phyloP scores from a whole-genome alignment of 2,888 invertebrate genomes.

The Drosophila prostipennis region DNA sequence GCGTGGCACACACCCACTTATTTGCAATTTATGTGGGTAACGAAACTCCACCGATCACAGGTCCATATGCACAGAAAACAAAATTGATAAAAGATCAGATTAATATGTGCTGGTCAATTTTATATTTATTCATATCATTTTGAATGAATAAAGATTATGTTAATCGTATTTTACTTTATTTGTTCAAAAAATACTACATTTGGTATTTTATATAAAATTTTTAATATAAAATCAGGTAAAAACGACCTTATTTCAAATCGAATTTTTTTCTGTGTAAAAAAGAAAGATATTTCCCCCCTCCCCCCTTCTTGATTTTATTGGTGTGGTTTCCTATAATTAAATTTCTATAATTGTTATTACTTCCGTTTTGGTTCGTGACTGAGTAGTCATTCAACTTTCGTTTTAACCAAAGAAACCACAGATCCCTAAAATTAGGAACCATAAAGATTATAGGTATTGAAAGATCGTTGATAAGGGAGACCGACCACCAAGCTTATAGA shows the following conservation, averaged over 20 bases:
- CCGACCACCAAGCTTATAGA: background rate
- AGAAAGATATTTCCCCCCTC: background rate
- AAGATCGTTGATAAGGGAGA: constrained; percentile 1
- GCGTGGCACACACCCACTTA: constrained; percentile 10
- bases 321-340: background rate
- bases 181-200: too few species aligned
- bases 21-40: constrained; percentile 1
- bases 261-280: background rate
- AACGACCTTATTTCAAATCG: too few species aligned
- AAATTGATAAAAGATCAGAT: too few species aligned
- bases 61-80: too few species aligned
- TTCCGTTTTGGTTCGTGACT: background rate
- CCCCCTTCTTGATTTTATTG: background rate
- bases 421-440: too few species aligned
- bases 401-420: background rate
- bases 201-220: too few species aligned
- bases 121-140: too few species aligned
- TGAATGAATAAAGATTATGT: too few species aligned
- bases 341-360: background rate
- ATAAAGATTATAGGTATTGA: background rate
- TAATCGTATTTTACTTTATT: too few species aligned
- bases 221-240: too few species aligned
- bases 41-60: background rate
- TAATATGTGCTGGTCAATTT: too few species aligned
- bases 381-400: background rate